phyloP scores from a whole-genome alignment of 2,797 vertebrate species.

The Sardinella longiceps region DNA sequence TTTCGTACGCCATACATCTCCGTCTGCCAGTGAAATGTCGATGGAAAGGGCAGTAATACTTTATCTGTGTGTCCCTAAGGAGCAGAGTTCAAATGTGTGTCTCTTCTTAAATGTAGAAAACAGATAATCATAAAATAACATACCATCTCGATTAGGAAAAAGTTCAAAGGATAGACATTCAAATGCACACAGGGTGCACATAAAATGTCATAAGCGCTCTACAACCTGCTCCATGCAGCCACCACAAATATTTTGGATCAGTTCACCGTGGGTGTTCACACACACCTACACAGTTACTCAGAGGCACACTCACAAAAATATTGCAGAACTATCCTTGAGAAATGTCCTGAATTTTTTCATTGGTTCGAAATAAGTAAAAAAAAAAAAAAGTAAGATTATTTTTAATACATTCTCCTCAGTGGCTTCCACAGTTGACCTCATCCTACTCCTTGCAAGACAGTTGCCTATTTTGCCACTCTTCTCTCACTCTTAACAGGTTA shows the following conservation, averaged over 20 bases:
- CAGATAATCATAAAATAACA: constrained; percentile 31
- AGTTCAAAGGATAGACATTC: constrained; percentile 22
- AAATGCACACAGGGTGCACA: constrained; percentile 24
- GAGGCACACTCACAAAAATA: background rate
- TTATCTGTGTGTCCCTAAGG: constrained; percentile 32
- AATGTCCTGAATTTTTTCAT: background rate
- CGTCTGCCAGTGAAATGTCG: background rate
- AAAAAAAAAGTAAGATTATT: background rate
- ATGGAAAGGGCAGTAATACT: constrained; percentile 32
- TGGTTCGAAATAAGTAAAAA: background rate
- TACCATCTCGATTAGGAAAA: constrained; percentile 28
- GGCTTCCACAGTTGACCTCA: background rate
- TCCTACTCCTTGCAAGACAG: background rate
- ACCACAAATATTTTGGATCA: constrained; percentile 21
- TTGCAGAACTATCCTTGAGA: background rate
- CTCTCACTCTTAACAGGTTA: background rate
- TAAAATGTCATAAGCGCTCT: constrained; percentile 28
- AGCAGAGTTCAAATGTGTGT: constrained; percentile 22
- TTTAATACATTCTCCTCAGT: background rate
- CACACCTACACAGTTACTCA: constrained; percentile 6
- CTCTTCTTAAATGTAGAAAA: constrained; percentile 35
- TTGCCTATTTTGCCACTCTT: background rate
- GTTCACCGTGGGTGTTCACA: background rate
- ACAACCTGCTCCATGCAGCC: background rate
- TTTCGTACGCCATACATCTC: background rate